Conservation (phyloP, 2,113 vertebrate genomes). For the Cervus canadensis region DNA sequence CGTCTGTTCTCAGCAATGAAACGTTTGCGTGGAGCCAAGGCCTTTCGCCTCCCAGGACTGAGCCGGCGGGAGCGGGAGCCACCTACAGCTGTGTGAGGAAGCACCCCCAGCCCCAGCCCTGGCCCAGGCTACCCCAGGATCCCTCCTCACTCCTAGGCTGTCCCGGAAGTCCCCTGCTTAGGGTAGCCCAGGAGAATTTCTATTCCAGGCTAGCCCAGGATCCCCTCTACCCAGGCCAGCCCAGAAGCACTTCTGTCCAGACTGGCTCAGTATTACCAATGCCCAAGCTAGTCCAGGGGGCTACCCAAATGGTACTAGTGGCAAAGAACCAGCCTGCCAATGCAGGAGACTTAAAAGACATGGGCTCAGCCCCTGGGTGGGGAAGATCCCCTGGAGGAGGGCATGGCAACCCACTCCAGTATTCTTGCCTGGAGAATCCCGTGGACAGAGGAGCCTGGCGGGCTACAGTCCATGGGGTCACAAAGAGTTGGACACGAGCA, state of each 20-base stretch:
- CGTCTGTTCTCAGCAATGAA: constrained; percentile 81
- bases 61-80: constrained; percentile 90
- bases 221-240: too few species aligned
- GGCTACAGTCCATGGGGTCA: neutral
- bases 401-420: neutral
- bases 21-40: constrained; percentile 86
- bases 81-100: constrained; percentile 78
- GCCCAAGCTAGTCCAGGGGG: neutral
- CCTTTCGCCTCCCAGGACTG: constrained; percentile 93
- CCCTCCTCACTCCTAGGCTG: neutral
- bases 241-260: too few species aligned
- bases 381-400: neutral
- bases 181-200: neutral
- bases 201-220: neutral
- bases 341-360: neutral
- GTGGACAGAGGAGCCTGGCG: neutral
- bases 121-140: neutral
- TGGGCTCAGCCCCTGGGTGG: neutral
- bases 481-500: neutral
- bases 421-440: neutral
- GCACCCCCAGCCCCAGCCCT: neutral
- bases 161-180: neutral
- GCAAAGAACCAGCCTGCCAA: neutral
- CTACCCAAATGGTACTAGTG: neutral
- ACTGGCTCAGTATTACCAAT: neutral